Base-by-base conservation (phyloP, 2,888 invertebrate species). In the Molorchus minor region DNA sequence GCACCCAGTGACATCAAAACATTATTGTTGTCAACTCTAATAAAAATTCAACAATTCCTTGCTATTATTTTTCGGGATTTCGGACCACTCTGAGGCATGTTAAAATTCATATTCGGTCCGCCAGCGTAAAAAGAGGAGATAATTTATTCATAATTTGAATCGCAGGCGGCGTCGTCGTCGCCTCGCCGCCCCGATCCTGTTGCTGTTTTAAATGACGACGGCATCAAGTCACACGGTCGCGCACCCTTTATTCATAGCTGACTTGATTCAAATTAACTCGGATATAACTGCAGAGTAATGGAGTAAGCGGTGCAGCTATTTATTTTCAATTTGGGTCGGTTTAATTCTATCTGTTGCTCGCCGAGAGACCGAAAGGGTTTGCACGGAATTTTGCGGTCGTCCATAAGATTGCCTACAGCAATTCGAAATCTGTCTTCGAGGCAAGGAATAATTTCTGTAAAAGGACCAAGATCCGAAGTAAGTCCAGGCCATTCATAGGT, bases 261-360 rank as follows among this genome's bases (percentile, higher is more conserved):
- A 49, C 49, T 49, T 49, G 49, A 49, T 49, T 49, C 29, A 49
- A 49, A 49, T 49, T 49, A 49, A 49, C 49, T 49, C 49, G 38
- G 38, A 49, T 49, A 49, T 49, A 47, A 49, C 49, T 49, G 36
- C 49, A 35, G 29, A 49, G 49, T 49, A 49, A 49, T 49, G 49
- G 49, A 49, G 49, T 49, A 49, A 25, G 21, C 49, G 25, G 29
- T 49, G 38, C 49, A 49, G 35, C 49, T 49, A 49, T 49, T 49
- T 49, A 38, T 49, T 49, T 49, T 49, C 49, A 49, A 49, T 49
- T 49, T 49, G 38, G 38, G 10, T 38, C 38, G 38, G 25, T 36
- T 33, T 38, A 49, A 49, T 38, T 49, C 49, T 38, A 33, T 38
- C 36, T 49, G 38, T 49, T 38, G 49, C 49, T 49, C 38, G 36